These are phyloP conservation scores for Drosophila rufa DNA, from an alignment of 1,140 invertebrate genomes.

Conservation along the genomic window DNA sequence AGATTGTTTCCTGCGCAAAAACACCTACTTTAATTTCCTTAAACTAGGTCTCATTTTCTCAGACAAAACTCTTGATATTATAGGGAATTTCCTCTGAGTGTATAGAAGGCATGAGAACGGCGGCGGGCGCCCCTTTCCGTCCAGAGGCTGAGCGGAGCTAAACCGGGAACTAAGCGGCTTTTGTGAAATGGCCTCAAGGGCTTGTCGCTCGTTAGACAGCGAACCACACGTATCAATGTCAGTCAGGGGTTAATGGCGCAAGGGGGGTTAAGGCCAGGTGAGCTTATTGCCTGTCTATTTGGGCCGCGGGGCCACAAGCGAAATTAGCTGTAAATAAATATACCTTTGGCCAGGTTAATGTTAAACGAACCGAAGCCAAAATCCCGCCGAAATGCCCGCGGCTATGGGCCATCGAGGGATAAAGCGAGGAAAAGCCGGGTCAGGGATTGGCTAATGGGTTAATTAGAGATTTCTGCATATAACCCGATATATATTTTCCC, in stretches of 20 bases:
- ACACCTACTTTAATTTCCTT: not conserved
- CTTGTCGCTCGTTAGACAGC: conserved; percentile 53
- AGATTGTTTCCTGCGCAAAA: not conserved
- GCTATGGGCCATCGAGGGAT: conserved; percentile 22
- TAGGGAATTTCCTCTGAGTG: not conserved
- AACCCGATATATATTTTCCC: conserved; percentile 33
- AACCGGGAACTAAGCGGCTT: conserved; percentile 55
- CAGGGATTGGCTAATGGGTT: conserved; percentile 45
- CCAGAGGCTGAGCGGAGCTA: conserved; percentile 19
- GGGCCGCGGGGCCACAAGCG: conserved; percentile 41
- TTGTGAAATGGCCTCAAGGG: conserved; percentile 61
- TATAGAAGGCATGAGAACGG: not conserved
- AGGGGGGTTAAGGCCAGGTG: conserved; percentile 1
- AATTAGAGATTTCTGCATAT: conserved; percentile 41
- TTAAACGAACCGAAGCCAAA: conserved; percentile 33
- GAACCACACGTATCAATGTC: conserved; percentile 57
- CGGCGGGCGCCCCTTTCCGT: not conserved
- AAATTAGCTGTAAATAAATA: conserved; percentile 72
- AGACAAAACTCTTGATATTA: not conserved
- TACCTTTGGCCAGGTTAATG: conserved; percentile 30
- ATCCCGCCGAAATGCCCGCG: conserved; percentile 26
- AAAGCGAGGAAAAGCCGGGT: not conserved
- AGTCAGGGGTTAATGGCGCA: conserved; percentile 15
- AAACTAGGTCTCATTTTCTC: not conserved
- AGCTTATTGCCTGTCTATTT: conserved; percentile 58